Conservation (phyloP, 2,113 vertebrate species). For the Uria lomvia region DNA sequence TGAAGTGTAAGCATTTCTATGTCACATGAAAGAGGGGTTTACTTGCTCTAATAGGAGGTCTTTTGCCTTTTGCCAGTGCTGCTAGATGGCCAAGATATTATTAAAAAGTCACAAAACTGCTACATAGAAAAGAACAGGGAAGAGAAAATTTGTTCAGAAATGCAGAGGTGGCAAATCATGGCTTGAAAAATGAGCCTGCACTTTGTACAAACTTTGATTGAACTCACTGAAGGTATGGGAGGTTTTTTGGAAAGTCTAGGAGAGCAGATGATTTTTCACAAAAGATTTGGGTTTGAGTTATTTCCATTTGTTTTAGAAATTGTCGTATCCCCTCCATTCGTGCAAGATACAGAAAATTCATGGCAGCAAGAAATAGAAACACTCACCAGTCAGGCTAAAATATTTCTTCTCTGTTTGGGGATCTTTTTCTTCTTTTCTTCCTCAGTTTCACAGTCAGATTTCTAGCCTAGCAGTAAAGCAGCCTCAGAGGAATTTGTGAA, state of each 20-base stretch:
- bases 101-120: neutral
- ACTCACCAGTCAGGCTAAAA: neutral
- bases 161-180: neutral
- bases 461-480: conserved; percentile 5
- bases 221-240: neutral
- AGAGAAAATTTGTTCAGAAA: neutral
- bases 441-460: neutral
- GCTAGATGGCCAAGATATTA: neutral
- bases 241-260: neutral
- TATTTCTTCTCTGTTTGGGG: neutral
- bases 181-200: neutral
- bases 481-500: conserved; percentile 28
- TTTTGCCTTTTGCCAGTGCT: neutral
- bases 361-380: neutral
- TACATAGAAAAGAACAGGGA: neutral
- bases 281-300: neutral
- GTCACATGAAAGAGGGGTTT: neutral
- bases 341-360: neutral
- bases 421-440: neutral
- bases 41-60: conserved; percentile 1
- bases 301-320: conserved; percentile 2
- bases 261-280: neutral
- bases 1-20: conserved; percentile 11
- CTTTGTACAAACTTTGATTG: neutral
- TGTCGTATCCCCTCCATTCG: neutral